Percentiles rank a stretch among this genome's conserved stretches.
Conservation (phyloP, 2,797 vertebrate species). For the Melanotaenia trifasciata region DNA sequence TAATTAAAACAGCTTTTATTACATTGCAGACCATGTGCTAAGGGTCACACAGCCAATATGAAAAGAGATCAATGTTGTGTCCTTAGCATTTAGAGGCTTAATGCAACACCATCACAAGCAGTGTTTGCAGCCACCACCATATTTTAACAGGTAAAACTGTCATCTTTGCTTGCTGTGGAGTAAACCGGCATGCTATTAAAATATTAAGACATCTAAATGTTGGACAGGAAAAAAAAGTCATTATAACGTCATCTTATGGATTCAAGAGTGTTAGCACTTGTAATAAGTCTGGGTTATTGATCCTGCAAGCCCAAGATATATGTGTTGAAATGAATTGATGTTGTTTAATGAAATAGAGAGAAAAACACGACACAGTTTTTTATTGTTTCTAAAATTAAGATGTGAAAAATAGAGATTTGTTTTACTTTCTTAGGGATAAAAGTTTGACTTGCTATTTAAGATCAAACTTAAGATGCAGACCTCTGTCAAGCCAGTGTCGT, state of each 20-base stretch:
- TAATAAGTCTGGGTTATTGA: constrained; percentile 4
- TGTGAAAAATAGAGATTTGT: neutral
- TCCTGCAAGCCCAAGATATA: neutral
- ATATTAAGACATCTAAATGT: neutral
- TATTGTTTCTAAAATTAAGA: neutral
- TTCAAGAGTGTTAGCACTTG: neutral
- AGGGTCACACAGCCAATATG: too few species aligned
- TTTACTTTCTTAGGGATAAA: neutral
- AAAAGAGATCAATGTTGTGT: too few species aligned
- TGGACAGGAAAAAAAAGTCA: neutral
- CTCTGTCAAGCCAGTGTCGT: too few species aligned
- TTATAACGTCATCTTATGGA: constrained; percentile 1
- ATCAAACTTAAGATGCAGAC: neutral
- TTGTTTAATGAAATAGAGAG: neutral
- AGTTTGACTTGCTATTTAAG: neutral
- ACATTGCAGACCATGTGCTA: too few species aligned
- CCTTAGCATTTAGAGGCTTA: too few species aligned
- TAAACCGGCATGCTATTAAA: neutral
- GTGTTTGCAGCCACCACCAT: neutral
- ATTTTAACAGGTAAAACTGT: neutral
- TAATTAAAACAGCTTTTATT: too few species aligned
- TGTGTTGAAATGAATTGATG: constrained; percentile 2
- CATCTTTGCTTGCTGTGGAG: neutral
- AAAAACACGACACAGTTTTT: neutral
- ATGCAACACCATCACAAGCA: neutral